Base-by-base conservation (phyloP, 1,140 invertebrate species). In the Drosophila simulans region DNA sequence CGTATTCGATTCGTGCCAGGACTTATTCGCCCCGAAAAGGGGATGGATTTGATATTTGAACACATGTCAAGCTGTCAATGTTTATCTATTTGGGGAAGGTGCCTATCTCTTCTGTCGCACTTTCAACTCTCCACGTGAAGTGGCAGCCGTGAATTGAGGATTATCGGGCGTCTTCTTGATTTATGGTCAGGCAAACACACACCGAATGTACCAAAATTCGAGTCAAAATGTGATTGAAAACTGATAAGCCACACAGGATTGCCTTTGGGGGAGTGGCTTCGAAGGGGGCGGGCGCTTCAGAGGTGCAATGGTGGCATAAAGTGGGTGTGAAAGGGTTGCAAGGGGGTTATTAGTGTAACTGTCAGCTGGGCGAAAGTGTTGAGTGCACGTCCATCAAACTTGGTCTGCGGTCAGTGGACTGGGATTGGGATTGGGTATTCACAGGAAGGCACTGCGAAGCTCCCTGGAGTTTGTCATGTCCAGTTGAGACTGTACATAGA, bases 31-130 rank as follows among this genome's bases (percentile, higher is more conserved):
- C 17, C 22, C 31, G 31, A 25, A 43, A 65, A 58, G 60, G 55
- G 45, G 68, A 62, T 54, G 69, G 70, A 40, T 49, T 54, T 54
- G 69, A 17, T 60, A 62, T 59, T 89, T 84, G 73, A 77, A 89
- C 84, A 89, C 82, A 89, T 89, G 84, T 89, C 84, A 69, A 78
- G 84, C 84, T 89, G 85, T 89, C 84, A 89, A 89, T 89, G 68
- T 80, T 89, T 89, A 89, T 89, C 84, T 89, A 74, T 77, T 83
- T 55, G 49, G 62, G 58, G 15, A 88, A 89, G 76, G 52, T 72
- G 70, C 66, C 74, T 75, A 81, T 77, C 46, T 42, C 27, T 17
- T 35, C 25, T 62, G 10, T 25, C 25, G 40, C 40, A n/a, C 22
- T 11, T 45, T 40, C 37, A 60, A 51, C 51, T 39, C 46, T 20